phyloP scores from a whole-genome alignment of 2,888 invertebrate genomes.

The Ephialtes manifestator region DNA sequence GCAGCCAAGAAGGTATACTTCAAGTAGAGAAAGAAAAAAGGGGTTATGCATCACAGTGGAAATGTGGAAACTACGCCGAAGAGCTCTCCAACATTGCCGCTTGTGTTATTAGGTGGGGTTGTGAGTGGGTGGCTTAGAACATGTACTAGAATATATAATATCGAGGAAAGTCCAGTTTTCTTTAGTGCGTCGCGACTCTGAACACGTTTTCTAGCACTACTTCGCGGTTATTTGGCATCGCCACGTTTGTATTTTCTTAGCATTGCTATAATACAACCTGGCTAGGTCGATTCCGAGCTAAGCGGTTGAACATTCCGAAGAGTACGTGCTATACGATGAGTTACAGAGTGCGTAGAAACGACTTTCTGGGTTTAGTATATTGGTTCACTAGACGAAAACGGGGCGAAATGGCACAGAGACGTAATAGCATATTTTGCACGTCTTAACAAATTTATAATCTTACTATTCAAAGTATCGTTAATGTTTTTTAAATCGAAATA shows the following conservation, averaged over 20 bases:
- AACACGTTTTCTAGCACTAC: conserved; percentile 7
- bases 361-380: neutral
- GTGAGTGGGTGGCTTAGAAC: conserved; percentile 14
- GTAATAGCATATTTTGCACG: neutral
- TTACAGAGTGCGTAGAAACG: conserved; percentile 5
- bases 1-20: neutral
- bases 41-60: conserved; percentile 35
- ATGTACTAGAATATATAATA: conserved; percentile 36
- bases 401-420: neutral
- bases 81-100: neutral
- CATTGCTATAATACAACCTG: neutral
- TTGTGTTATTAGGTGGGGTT: conserved; percentile 17
- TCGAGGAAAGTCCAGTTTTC: conserved; percentile 23
- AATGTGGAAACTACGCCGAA: conserved; percentile 7
- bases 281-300: conserved; percentile 20
- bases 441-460: neutral
- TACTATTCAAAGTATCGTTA: too few relatives aligned
- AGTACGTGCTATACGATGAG: neutral
- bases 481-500: neutral
- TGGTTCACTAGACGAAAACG: neutral
- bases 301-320: neutral
- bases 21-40: conserved; percentile 21
- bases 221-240: conserved; percentile 18
- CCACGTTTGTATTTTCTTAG: conserved; percentile 12
- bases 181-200: conserved; percentile 1